Evolutionary conservation across 2,888 invertebrate species (phyloP), one percentile per base, ranked within the genome.

Genomic region (Trichogramma evanescens): DNA sequence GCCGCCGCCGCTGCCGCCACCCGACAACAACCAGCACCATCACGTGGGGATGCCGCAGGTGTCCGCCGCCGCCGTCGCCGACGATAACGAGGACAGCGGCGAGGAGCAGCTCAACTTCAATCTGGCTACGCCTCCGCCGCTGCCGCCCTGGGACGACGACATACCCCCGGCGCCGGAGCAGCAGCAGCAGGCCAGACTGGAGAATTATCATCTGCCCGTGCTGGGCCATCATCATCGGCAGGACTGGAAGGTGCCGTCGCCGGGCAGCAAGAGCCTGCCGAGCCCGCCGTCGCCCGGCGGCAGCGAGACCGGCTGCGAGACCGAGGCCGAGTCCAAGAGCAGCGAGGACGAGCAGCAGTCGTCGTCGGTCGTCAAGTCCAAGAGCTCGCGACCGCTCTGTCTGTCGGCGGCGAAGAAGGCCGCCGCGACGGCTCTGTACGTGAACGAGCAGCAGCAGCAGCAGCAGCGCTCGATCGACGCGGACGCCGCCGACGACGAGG

Each of bases 401-500:
- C 26, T 26, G 5, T 46, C n/a, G 49, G 6, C 4, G 9, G 26
- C 38, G 7, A 57, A 50, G 6, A 51, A 13, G 39, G 10, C 45
- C 39, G 54, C 26, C 26, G 26, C 26, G 26, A 26, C 26, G 26
- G 26, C 26, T 2, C 26, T 26, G 26, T 26, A 26, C 26, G 26
- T 26, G 40, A 49, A 49, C 26, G 41, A 54, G 40, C 13, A 60
- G 26, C 46, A 60, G 26, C 46, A 54, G 40, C 13, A 54, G 40
- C 13, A 54, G 40, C 13, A 60, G 26, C 46, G 52, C 26, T 54
- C 56, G 6, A 54, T 75, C 56, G 71, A 69, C 63, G 26, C 26
- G 26, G 73, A 74, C 40, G 72, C 71, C 3, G 72, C 74, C 3
- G 75, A 76, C 6, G 77, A 77, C 8, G 77, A 77, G 40, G 76